phyloP scores from a whole-genome alignment of 2,113 vertebrate genomes.

The Irena cyanogastra region DNA sequence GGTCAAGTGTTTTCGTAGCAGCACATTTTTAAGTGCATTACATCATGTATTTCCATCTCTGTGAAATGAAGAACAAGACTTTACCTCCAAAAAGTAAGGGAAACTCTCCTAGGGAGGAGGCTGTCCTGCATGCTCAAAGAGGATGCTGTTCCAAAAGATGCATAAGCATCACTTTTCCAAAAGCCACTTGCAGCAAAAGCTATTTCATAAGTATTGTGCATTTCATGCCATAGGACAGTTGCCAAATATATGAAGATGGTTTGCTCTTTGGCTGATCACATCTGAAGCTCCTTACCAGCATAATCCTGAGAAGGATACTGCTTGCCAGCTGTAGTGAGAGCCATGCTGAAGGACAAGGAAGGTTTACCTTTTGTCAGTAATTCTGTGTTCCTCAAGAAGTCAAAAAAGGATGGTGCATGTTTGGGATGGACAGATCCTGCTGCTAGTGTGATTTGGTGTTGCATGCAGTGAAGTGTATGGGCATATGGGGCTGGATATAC shows the following conservation, averaged over 20 bases:
- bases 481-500: background rate
- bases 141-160: background rate
- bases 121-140: background rate
- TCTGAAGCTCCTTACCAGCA: background rate
- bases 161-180: background rate
- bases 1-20: background rate
- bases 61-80: background rate
- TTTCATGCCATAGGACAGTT: background rate
- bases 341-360: background rate
- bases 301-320: background rate
- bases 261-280: background rate
- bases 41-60: background rate
- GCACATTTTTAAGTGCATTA: background rate
- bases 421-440: background rate
- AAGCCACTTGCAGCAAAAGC: background rate
- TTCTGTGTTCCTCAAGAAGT: background rate
- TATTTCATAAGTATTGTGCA: background rate
- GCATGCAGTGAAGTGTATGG: background rate
- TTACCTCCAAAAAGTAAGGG: background rate
- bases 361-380: background rate
- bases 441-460: background rate
- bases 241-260: background rate
- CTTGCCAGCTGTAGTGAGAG: background rate
- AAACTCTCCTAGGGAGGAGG: background rate
- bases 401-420: background rate